Base-by-base conservation (phyloP, 2,888 invertebrate genomes). In the Aethes cnicana region DNA sequence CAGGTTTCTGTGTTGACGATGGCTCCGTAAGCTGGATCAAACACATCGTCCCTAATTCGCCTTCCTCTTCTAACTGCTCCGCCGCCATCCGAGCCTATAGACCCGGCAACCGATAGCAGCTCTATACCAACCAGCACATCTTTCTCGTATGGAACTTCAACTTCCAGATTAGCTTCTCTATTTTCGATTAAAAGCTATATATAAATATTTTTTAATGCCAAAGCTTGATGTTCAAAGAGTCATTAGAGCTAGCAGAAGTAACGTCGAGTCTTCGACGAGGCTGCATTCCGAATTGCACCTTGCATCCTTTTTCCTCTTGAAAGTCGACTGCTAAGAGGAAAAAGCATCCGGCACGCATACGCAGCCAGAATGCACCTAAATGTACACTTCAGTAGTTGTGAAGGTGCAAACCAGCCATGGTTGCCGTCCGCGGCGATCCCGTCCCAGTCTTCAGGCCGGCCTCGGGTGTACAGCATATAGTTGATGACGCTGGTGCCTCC, bases 381-480 rank as follows among this genome's bases (percentile, higher is more conserved):
- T n/a, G 2, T 28, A 28, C 11, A 12, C 12, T 2, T 28, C 4
- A 28, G 3, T 28, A 26, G 7, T n/a, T n/a, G n/a, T n/a, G n/a
- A n/a, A n/a, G 12, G 33, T 43, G 9, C 47, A 26, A 46, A 82
- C 94, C 94, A 94, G 1, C 93, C 94, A 0, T 77, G 72, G 60
- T 93, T 94, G 0, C 94, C 94, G n/a, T 89, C 79, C 0, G 70
- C 77, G 0, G 90, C 91, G 94, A 95, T 63, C 62, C 81, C 77
- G 64, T 95, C 93, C 69, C 93, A 95, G 68, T 95, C 94, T 3
- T 78, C 70, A 1, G 85, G 87, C 60, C 93, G 91, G 2, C 95
- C 95, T 37, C 95, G 88, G 17, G 93, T 91, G 66, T 94, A 94
- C 48, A 93, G 84, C 91, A 91, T 91, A 53, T 81, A 90, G 58